Conservation (phyloP, 2,888 invertebrate genomes). For the Napeogenes sylphis region DNA sequence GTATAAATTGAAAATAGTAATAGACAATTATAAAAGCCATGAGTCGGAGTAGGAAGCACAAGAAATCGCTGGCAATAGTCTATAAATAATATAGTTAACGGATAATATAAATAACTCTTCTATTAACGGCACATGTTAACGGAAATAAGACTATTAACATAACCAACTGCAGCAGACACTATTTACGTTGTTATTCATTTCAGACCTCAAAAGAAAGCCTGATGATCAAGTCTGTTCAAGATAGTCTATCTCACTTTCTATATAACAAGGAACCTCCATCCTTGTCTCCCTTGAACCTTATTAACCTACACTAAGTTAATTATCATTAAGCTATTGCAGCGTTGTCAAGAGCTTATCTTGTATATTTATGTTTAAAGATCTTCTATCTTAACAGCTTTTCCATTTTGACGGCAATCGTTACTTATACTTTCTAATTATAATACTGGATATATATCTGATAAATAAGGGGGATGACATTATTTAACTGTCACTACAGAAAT, state of each 20-base stretch:
- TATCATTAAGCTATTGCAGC: constrained; percentile 24
- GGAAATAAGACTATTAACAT: no score
- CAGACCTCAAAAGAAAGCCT: no score
- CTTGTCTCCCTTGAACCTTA: neutral
- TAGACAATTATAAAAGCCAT: no score
- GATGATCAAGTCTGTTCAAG: neutral
- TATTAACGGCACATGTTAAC: no score
- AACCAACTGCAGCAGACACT: no score
- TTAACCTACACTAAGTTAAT: constrained; percentile 12
- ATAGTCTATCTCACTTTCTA: neutral
- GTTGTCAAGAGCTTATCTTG: constrained; percentile 21
- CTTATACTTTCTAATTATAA: constrained; percentile 27
- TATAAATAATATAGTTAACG: no score
- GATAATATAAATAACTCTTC: no score
- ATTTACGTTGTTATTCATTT: no score
- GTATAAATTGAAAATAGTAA: no score
- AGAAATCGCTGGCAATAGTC: no score
- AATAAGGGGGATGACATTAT: neutral
- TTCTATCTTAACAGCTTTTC: constrained; percentile 23
- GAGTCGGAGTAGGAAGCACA: no score
- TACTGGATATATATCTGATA: constrained; percentile 8
- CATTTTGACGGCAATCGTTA: constrained; percentile 20
- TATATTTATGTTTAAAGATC: constrained; percentile 27
- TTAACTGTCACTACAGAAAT: no score
- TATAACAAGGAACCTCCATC: neutral